Percentiles rank a stretch among this genome's conserved stretches.
Conservation (phyloP, 2,888 invertebrate genomes). For the Petrolisthes manimaculis region DNA sequence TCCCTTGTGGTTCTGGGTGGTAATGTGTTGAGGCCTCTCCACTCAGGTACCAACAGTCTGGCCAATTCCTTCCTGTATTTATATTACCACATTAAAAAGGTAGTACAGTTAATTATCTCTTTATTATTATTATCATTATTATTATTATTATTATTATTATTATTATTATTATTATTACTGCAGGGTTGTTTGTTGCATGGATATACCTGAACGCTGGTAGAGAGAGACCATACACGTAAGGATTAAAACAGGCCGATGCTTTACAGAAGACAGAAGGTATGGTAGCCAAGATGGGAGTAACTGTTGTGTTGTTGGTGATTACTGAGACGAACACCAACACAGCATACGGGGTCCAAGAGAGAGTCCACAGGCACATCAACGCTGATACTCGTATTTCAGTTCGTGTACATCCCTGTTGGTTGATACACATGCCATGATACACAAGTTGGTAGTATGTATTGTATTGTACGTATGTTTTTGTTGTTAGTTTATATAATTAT, state of each 20-base stretch:
- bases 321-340: constrained; percentile 28
- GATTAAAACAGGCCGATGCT: constrained; percentile 43
- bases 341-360: constrained; percentile 53
- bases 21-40: too few relatives aligned
- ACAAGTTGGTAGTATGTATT: too few relatives aligned
- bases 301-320: not conserved
- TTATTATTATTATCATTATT: not conserved
- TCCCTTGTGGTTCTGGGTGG: too few relatives aligned
- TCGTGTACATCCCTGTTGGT: too few relatives aligned
- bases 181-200: not conserved
- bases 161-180: not conserved
- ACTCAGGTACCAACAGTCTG: too few relatives aligned
- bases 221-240: constrained; percentile 45
- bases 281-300: constrained; percentile 36
- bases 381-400: constrained; percentile 19
- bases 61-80: too few relatives aligned
- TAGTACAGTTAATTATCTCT: too few relatives aligned
- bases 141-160: not conserved
- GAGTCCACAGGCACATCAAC: constrained; percentile 38
- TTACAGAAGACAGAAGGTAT: constrained; percentile 49
- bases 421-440: too few relatives aligned
- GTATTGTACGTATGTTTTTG: too few relatives aligned
- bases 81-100: too few relatives aligned
- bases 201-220: constrained; percentile 34
- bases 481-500: too few relatives aligned